Conservation (phyloP, 35 echinoderm and acorn worm genomes). For the Patiria miniata region DNA sequence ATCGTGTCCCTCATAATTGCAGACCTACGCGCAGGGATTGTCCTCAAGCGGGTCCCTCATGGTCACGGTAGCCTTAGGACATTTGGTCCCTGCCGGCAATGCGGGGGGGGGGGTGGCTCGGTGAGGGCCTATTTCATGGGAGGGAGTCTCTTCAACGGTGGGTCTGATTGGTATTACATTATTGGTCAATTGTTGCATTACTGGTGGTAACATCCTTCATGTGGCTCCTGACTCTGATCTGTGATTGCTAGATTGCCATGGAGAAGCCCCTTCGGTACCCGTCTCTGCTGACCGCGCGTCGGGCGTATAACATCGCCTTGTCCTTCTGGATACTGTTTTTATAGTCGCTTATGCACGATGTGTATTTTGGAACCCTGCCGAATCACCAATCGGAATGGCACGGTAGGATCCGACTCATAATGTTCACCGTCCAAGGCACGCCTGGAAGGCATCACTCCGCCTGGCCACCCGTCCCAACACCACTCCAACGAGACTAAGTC, state of each 20-base stretch:
- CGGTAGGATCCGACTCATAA: neutral
- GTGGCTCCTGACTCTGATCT: neutral
- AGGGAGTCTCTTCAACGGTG: neutral
- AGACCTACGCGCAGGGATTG: neutral
- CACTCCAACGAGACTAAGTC: neutral
- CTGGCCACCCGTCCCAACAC: neutral
- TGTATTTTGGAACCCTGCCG: neutral
- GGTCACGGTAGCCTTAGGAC: neutral
- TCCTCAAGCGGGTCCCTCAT: neutral
- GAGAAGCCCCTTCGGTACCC: conserved; percentile 8
- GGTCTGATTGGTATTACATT: too few species aligned
- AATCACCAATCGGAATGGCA: neutral
- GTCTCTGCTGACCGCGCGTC: neutral
- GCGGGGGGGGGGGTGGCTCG: neutral
- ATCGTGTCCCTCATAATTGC: neutral
- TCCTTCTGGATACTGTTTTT: neutral
- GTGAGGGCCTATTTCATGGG: neutral
- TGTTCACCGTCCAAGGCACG: neutral
- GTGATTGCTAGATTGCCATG: neutral
- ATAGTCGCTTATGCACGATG: neutral
- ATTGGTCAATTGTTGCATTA: too few species aligned
- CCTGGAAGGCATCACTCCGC: neutral
- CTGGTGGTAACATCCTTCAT: too few species aligned
- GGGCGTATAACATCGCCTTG: neutral
- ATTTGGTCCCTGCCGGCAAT: neutral